Conservation (phyloP, 1,140 invertebrate species). For the Drosophila kurseongensis region DNA sequence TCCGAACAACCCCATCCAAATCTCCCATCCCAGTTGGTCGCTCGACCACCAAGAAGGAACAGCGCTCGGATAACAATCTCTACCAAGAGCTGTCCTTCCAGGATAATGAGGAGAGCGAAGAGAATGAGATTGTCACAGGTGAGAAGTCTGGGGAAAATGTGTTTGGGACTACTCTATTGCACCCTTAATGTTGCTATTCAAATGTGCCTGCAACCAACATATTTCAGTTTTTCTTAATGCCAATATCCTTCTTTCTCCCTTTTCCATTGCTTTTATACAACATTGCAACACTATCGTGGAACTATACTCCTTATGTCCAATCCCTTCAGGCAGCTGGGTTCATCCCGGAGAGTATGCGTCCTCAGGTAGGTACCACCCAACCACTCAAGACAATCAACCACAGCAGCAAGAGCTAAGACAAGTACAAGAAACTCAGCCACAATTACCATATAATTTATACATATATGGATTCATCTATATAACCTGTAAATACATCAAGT, state of each 20-base stretch:
- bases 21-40: constrained; percentile 87
- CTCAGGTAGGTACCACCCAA: constrained; percentile 91
- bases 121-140: constrained; percentile 96
- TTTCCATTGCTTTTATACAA: constrained; percentile 8
- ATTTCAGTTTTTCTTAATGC: constrained; percentile 13
- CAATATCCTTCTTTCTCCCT: constrained; percentile 6
- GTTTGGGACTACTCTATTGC: not conserved
- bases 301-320: not conserved
- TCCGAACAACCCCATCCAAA: constrained; percentile 78
- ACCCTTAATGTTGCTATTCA: not conserved
- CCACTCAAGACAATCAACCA: constrained; percentile 49
- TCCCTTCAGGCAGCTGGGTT: constrained; percentile 94
- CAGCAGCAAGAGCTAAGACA: constrained; percentile 38
- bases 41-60: constrained; percentile 94
- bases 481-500: constrained; percentile 84
- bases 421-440: constrained; percentile 58
- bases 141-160: constrained; percentile 16
- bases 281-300: constrained; percentile 11
- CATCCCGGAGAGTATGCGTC: constrained; percentile 99
- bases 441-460: constrained; percentile 76
- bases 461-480: constrained; percentile 84
- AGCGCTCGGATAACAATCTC: constrained; percentile 94
- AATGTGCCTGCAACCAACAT: not conserved
- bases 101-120: constrained; percentile 94
- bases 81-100: constrained; percentile 97